A percentile compares a stretch with the other conserved stretches of the same genome.
These are phyloP conservation scores for Fopius arisanus DNA, from an alignment of 1,140 invertebrate genomes.

Conservation along the genomic window DNA sequence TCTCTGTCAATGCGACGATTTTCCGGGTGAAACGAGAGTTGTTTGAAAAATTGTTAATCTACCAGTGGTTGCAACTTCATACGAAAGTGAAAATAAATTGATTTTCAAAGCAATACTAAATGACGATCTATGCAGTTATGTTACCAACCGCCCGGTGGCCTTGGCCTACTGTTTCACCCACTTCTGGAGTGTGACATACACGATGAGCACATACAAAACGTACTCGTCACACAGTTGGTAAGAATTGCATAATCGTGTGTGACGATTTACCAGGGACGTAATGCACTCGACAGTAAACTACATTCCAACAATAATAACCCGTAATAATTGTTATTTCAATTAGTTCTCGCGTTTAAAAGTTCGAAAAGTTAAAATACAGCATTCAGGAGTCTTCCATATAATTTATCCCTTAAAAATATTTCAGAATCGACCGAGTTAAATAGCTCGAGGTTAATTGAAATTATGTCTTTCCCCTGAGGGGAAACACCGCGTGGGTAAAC, in stretches of 20 bases:
- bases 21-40: neutral
- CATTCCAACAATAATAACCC: neutral
- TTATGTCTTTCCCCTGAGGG: no score
- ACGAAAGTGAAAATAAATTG: neutral
- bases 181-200: slow-evolving; percentile 28
- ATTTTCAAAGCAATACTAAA: slow-evolving; percentile 12
- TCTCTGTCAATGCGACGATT: no score
- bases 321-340: no score
- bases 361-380: no score
- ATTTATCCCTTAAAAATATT: no score
- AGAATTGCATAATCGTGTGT: slow-evolving; percentile 27
- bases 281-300: neutral
- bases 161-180: slow-evolving; percentile 35
- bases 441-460: no score
- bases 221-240: slow-evolving; percentile 1
- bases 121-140: slow-evolving; percentile 22
- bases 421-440: no score
- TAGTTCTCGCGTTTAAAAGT: no score
- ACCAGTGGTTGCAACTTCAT: neutral
- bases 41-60: neutral
- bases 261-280: slow-evolving; percentile 28
- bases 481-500: no score
- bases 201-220: slow-evolving; percentile 32
- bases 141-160: slow-evolving; percentile 27
- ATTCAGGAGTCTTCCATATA: no score